Conservation (phyloP, 2,797 vertebrate species). For the Euphonia xanthogaster region DNA sequence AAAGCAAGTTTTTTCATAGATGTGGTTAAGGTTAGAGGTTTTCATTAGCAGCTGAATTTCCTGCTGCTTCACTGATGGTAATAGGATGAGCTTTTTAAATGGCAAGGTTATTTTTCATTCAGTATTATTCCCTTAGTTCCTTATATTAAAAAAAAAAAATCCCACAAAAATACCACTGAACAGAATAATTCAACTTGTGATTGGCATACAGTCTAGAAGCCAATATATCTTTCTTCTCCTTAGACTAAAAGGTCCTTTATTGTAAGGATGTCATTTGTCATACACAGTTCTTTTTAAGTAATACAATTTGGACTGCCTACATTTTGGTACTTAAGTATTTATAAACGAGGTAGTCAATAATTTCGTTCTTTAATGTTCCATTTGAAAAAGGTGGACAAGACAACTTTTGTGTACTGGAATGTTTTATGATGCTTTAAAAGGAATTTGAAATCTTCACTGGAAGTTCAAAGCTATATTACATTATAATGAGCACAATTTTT, state of each 20-base stretch:
- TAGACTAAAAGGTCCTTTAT: background rate
- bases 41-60: conserved; percentile 29
- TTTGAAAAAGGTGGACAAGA: background rate
- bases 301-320: background rate
- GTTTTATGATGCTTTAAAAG: background rate
- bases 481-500: background rate
- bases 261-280: background rate
- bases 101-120: background rate
- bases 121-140: background rate
- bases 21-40: background rate
- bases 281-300: background rate
- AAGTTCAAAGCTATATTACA: background rate
- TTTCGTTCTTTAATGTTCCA: background rate
- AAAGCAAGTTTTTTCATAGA: background rate
- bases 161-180: background rate
- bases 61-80: background rate
- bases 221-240: background rate
- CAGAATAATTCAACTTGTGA: background rate
- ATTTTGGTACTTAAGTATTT: background rate
- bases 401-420: background rate
- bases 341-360: background rate
- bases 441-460: background rate
- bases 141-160: background rate
- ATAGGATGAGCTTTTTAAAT: background rate
- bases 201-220: background rate